Evolutionary conservation across 2,888 invertebrate species (phyloP), one percentile per base, ranked within the genome.

Genomic region (Gisinianus flammeolus): DNA sequence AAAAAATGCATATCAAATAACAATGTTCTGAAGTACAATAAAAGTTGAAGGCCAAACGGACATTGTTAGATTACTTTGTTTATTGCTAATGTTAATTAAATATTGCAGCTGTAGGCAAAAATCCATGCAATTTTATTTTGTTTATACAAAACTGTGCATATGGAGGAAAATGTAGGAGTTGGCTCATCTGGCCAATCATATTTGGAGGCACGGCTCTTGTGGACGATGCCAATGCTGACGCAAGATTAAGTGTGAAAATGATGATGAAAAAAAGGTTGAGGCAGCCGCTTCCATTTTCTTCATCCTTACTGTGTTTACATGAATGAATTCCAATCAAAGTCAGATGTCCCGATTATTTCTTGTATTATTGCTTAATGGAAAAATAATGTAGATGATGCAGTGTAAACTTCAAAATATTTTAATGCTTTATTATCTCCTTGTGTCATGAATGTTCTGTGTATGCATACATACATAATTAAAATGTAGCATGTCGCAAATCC

Each of bases 181-280:
- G 54, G 54, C 54, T 54, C 54, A 6, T 44, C n/a, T 54, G 54
- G 54, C 54, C 54, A 54, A 54, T 54, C 19, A 16, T 12, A 54
- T 16, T 54, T 54, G 54, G 54, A 54, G 54, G 54, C 16, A n/a
- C n/a, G 54, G 54, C 54, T 54, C 54, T 54, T n/a, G n/a, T 5
- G 54, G n/a, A n/a, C n/a, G n/a, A n/a, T n/a, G 54, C 54, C 54
- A 54, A 54, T 54, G 19, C 54, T 54, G 54, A 54, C n/a, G 54
- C 54, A 54, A 54, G 16, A 5, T 54, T 16, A 54, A 54, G 19
- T 54, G 6, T 54, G n/a, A n/a, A 54, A 16, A 16, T 54, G 54
- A 8, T n/a, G n/a, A n/a, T n/a, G n/a, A 54, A 3, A n/a, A n/a
- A 16, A 5, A 54, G 19, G 19, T 54, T n/a, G n/a, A 54, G 54